These are phyloP conservation scores for Pimephales promelas DNA, from an alignment of 2,113 vertebrate genomes.

Conservation along the genomic window DNA sequence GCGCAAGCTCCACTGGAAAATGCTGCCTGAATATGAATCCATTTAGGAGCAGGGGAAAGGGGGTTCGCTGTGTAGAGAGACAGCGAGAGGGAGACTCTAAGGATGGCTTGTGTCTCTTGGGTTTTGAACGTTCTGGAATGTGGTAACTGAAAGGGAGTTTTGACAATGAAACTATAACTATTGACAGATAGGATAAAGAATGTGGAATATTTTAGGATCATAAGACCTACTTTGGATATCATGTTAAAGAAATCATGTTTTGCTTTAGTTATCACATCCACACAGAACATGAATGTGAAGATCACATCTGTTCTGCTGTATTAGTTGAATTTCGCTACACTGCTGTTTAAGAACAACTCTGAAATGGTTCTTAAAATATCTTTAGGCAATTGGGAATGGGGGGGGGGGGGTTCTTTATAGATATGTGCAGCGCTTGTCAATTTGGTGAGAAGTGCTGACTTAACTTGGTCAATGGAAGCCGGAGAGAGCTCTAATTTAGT, in stretches of 20 bases:
- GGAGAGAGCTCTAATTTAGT: slow-evolving; percentile 56
- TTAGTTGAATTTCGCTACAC: slow-evolving; percentile 35
- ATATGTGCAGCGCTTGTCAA: slow-evolving; percentile 28
- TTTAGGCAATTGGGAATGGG: slow-evolving; percentile 29
- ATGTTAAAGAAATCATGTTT: slow-evolving; percentile 3
- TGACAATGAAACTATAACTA: slow-evolving; percentile 42
- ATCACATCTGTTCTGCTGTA: slow-evolving; percentile 30
- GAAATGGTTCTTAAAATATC: slow-evolving; percentile 50
- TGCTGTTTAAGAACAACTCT: slow-evolving; percentile 10
- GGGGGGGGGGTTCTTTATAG: slow-evolving; percentile 15
- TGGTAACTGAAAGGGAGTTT: slow-evolving; percentile 33
- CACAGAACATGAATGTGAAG: slow-evolving; percentile 4
- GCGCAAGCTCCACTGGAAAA: slow-evolving; percentile 78
- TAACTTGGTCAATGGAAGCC: slow-evolving; percentile 48
- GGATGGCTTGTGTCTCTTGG: slow-evolving; percentile 59
- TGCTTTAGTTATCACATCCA: slow-evolving; percentile 16
- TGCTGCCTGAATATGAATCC: slow-evolving; percentile 81
- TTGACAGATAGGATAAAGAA: slow-evolving; percentile 27
- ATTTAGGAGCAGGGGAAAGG: slow-evolving; percentile 70
- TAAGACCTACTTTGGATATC: background rate
- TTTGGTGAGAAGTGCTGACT: slow-evolving; percentile 53
- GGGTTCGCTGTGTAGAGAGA: slow-evolving; percentile 65
- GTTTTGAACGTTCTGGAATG: slow-evolving; percentile 55
- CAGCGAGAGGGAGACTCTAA: slow-evolving; percentile 56
- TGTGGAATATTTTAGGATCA: background rate